Evolutionary conservation across 2,797 vertebrate genomes (phyloP), one percentile per base, ranked within the genome.

Genomic region (Zalophus californianus): DNA sequence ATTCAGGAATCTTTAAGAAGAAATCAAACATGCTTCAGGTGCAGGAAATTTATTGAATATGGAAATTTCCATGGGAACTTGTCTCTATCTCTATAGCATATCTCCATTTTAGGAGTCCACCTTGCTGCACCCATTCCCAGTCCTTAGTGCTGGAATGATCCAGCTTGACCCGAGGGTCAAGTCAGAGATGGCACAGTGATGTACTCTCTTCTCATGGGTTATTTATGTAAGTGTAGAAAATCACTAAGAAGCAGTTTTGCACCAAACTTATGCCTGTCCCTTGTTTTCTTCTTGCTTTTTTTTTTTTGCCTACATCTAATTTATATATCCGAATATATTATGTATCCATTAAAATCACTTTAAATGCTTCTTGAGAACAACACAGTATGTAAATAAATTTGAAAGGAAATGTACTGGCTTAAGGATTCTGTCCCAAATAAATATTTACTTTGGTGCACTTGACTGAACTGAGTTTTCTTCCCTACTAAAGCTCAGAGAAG

Each of bases 271-370:
- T 68, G 68, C 58, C n/a, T 82, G 3, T 87, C 13, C 27, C 12
- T 86, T 92, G 20, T 80, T 92, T 97, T 54, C 8, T 7, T 91
- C 56, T 78, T 86, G 23, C 2, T 27, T 38, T 50, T 60, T 56
- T 29, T 70, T 58, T 25, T 41, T 52, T 18, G 11, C 21, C 54
- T 88, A n/a, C 25, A 64, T 90, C 21, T 94, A 96, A 94, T 92
- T 90, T 96, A 70, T 94, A 92, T 97, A 94, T 96, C 91, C 72
- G 44, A 94, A 84, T 64, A 52, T 72, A 77, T 66, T 95, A 41
- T 91, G 1, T 75, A 86, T 44, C 29, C 20, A 84, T 92, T 96
- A 70, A 93, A 90, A 92, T 88, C 16, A 86, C 13, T 86, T 96
- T 88, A 88, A 84, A 64, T 91, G 54, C 41, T 94, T 92, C 25